These are phyloP conservation scores for Nylanderia fulva DNA, from an alignment of 1,140 invertebrate genomes.

Conservation along the genomic window DNA sequence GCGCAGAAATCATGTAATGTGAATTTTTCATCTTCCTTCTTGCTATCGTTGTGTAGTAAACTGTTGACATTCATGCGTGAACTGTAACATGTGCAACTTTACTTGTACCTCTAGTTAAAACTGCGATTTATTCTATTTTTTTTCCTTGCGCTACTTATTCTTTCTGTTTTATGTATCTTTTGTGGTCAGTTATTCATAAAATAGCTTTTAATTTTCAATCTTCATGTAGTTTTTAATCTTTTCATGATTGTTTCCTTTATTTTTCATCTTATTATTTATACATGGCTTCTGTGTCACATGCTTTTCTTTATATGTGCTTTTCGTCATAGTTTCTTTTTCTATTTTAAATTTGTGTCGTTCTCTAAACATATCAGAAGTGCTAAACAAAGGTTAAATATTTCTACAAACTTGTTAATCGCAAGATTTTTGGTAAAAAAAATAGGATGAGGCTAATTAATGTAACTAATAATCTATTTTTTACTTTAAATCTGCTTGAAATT, in stretches of 20 bases:
- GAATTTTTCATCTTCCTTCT: neutral
- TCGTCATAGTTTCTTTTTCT: neutral
- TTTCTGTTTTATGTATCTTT: neutral
- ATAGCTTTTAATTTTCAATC: no score
- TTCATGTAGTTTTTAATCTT: neutral
- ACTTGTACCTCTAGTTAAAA: neutral
- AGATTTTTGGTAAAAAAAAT: no score
- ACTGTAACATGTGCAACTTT: neutral
- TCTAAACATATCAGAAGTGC: neutral
- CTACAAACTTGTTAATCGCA: no score
- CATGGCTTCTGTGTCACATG: neutral
- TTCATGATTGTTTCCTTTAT: neutral
- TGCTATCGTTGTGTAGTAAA: no score
- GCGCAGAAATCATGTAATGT: neutral
- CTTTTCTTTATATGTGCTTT: neutral
- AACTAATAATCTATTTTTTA: neutral
- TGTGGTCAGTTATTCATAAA: neutral
- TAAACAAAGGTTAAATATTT: no score
- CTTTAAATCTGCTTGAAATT: neutral
- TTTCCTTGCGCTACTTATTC: neutral
- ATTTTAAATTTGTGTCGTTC: neutral
- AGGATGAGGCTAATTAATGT: no score
- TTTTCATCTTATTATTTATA: neutral
- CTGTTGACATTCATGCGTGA: no score
- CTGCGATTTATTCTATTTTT: neutral